Evolutionary conservation across 2,113 vertebrate species (phyloP), one percentile per base, ranked within the genome.

Genomic region (Larimichthys polyactis): DNA sequence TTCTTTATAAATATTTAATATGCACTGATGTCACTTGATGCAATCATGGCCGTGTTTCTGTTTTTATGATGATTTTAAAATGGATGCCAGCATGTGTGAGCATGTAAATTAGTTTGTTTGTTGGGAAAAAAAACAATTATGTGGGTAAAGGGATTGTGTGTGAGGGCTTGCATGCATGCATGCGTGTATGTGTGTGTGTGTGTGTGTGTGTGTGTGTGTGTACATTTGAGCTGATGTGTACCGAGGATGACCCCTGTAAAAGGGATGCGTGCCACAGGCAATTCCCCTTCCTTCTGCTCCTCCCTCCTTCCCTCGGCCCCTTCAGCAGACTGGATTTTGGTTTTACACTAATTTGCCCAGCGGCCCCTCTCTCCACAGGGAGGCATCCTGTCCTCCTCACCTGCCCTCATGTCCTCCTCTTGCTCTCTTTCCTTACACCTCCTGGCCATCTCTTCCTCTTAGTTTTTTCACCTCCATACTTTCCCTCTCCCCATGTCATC

Each of bases 1-100:
- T 78, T 67, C 65, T 16, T 44, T 62, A 87, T 91, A 79, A 92
- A 91, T 94, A 90, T 91, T 92, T 91, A 65, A 91, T 87, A 19
- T 75, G 58, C 54, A 27, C 52, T 32, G 84, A 88, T 82, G 81
- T 88, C 81, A 85, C 76, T 84, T 62, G 43, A 71, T 72, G 66
- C 19, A 3, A 64, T 75, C 82, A 66, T 52, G 40, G 36, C 63
- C 17, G 52, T 77, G 44, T 64, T 72, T 75, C 63, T 76, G 24
- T 84, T 81, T 59, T 49, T 85, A 60, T 73, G 54, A 59, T 82
- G 11, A 44, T 75, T 29, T 66, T 22, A 19, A 63, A 75, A 40
- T 20, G 14, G 9, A 57, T 63, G 55, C 22, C 2, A 46, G 44
- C 12, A 16, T 64, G 44, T 68, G 10, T 62, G 73, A 55, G 10